phyloP scores from a whole-genome alignment of 2,888 invertebrate genomes.

The Heliothis peltigera region DNA sequence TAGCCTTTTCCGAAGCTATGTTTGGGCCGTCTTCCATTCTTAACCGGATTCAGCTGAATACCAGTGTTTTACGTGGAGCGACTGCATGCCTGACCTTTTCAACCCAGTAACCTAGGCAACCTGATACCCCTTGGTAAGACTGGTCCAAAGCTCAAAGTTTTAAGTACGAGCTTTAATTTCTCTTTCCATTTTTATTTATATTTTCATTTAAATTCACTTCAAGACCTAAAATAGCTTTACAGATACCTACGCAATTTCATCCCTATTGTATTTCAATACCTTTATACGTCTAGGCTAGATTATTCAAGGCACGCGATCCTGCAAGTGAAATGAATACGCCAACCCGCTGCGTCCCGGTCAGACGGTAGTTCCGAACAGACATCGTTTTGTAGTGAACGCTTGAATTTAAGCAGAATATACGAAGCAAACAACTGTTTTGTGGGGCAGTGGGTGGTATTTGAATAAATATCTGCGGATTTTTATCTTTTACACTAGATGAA shows the following conservation, averaged over 20 bases:
- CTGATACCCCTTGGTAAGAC: too few relatives aligned
- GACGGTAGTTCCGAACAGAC: slow-evolving; percentile 44
- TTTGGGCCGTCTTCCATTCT: too few relatives aligned
- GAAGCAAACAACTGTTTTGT: not conserved
- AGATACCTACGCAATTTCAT: not conserved
- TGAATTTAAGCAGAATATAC: slow-evolving; percentile 24
- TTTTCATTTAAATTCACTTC: not conserved
- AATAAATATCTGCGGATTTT: too few relatives aligned
- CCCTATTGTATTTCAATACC: not conserved
- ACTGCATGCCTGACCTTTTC: too few relatives aligned
- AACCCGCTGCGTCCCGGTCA: slow-evolving; percentile 30
- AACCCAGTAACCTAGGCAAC: too few relatives aligned
- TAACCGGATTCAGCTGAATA: too few relatives aligned
- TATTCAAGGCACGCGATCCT: not conserved
- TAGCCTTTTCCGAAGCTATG: too few relatives aligned
- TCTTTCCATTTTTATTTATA: not conserved
- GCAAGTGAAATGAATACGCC: slow-evolving; percentile 12
- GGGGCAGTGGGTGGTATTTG: too few relatives aligned
- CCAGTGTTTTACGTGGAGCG: too few relatives aligned
- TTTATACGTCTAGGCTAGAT: not conserved
- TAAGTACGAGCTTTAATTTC: not conserved
- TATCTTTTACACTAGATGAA: too few relatives aligned
- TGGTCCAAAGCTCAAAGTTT: too few relatives aligned
- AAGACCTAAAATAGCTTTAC: not conserved
- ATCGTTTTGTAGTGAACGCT: slow-evolving; percentile 24